These are phyloP conservation scores for Heliothis peltigera DNA, from an alignment of 2,888 invertebrate species.

Conservation along the genomic window DNA sequence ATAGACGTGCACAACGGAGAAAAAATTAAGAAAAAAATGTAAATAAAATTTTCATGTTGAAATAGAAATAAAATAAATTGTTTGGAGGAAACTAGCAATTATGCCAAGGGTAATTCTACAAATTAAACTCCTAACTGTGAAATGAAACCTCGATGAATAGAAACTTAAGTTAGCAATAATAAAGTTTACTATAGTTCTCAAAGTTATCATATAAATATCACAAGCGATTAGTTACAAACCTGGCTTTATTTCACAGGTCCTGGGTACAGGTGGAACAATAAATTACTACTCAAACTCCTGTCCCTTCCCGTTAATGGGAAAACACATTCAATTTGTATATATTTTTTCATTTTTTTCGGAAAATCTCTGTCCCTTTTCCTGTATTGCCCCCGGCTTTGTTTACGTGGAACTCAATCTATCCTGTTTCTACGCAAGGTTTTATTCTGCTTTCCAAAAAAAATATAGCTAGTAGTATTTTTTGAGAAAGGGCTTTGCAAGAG, in stretches of 20 bases:
- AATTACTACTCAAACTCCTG: constrained; percentile 63
- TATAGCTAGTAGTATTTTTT: constrained; percentile 30
- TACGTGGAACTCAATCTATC: constrained; percentile 17
- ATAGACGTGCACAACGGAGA: too few relatives aligned
- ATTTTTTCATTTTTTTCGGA: constrained; percentile 5
- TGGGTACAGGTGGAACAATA: constrained; percentile 70
- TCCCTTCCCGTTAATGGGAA: constrained; percentile 59
- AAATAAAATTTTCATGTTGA: too few relatives aligned
- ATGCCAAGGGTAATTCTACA: constrained; percentile 16
- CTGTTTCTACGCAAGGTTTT: constrained; percentile 17
- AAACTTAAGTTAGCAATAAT: constrained; percentile 57
- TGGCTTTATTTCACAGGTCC: constrained; percentile 61
- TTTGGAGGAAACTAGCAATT: constrained; percentile 5
- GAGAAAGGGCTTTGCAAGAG: constrained; percentile 7
- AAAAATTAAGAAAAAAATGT: background rate
- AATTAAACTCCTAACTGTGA: constrained; percentile 19
- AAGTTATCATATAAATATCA: constrained; percentile 75
- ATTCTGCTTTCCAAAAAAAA: constrained; percentile 14
- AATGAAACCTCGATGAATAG: constrained; percentile 21
- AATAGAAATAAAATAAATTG: background rate
- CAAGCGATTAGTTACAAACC: constrained; percentile 71
- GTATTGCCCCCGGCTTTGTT: constrained; percentile 19
- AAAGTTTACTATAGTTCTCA: constrained; percentile 61
- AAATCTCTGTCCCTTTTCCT: constrained; percentile 32
- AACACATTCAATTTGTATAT: constrained; percentile 60